Conservation (phyloP, 2,888 invertebrate genomes). For the Dioctria rufipes region DNA sequence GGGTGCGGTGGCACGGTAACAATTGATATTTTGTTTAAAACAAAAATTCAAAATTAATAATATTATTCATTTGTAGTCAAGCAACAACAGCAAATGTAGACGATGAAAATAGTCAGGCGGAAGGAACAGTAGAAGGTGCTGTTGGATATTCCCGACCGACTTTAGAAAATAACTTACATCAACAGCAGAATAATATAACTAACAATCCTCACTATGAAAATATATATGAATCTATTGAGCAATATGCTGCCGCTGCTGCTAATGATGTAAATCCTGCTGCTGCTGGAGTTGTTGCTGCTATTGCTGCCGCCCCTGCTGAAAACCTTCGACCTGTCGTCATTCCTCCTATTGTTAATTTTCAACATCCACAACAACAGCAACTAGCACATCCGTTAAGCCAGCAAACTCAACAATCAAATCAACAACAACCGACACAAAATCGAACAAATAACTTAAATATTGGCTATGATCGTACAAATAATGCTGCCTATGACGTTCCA, state of each 20-base stretch:
- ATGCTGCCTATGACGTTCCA: constrained; percentile 69
- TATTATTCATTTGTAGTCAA: constrained; percentile 41
- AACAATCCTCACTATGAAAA: constrained; percentile 73
- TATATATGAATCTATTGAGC: constrained; percentile 74
- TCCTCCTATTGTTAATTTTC: constrained; percentile 29
- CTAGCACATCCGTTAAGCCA: constrained; percentile 38
- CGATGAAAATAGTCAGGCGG: constrained; percentile 75
- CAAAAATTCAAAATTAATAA: not conserved
- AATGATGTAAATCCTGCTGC: constrained; percentile 61
- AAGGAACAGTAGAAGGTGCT: constrained; percentile 74
- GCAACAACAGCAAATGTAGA: constrained; percentile 68
- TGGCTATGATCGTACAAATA: constrained; percentile 68
- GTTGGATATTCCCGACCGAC: constrained; percentile 70
- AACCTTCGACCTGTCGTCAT: constrained; percentile 60
- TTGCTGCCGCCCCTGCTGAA: constrained; percentile 66
- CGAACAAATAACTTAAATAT: constrained; percentile 64
- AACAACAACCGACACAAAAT: constrained; percentile 59
- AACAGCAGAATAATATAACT: constrained; percentile 61
- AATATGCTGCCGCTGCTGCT: constrained; percentile 65
- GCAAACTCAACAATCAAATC: constrained; percentile 55
- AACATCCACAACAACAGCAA: constrained; percentile 58
- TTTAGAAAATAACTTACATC: constrained; percentile 57
- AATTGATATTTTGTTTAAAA: constrained; percentile 52
- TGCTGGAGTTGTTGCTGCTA: constrained; percentile 59
- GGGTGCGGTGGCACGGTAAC: constrained; percentile 72